Conservation (phyloP, 2,113 vertebrate species). For the Xerus inauris region DNA sequence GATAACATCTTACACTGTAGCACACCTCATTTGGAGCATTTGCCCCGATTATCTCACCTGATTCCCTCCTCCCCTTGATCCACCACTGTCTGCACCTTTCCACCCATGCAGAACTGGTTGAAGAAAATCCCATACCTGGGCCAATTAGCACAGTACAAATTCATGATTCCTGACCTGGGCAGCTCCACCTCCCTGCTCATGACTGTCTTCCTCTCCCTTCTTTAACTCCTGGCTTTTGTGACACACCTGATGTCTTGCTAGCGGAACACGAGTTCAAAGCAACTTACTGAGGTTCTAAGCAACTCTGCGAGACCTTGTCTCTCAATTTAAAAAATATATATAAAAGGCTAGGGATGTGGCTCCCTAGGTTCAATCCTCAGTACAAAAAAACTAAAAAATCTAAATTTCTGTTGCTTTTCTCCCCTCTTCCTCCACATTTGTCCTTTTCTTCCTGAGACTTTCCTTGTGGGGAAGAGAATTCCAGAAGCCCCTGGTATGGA, state of each 20-base stretch:
- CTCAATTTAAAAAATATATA: too few species aligned
- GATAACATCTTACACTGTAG: not conserved
- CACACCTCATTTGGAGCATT: not conserved
- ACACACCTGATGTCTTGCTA: not conserved
- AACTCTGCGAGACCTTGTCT: too few species aligned
- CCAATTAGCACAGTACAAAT: not conserved
- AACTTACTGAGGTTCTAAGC: too few species aligned
- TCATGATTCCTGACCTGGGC: not conserved
- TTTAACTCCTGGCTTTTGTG: not conserved
- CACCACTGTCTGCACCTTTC: not conserved
- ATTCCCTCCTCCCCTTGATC: not conserved
- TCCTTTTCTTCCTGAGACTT: not conserved
- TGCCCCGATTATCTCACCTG: fast-evolving
- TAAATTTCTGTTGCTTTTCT: not conserved
- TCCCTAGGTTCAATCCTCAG: too few species aligned
- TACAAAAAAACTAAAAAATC: too few species aligned
- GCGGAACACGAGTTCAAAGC: not conserved
- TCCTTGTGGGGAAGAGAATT: not conserved
- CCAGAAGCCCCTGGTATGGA: not conserved
- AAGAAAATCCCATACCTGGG: not conserved
- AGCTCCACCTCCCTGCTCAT: not conserved
- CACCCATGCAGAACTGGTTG: not conserved
- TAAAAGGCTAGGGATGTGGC: too few species aligned
- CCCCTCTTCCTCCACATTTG: not conserved
- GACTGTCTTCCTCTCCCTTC: too few species aligned